Evolutionary conservation across 2,797 vertebrate genomes (phyloP), one percentile per base, ranked within the genome.

Genomic region (Trematomus bernacchii): DNA sequence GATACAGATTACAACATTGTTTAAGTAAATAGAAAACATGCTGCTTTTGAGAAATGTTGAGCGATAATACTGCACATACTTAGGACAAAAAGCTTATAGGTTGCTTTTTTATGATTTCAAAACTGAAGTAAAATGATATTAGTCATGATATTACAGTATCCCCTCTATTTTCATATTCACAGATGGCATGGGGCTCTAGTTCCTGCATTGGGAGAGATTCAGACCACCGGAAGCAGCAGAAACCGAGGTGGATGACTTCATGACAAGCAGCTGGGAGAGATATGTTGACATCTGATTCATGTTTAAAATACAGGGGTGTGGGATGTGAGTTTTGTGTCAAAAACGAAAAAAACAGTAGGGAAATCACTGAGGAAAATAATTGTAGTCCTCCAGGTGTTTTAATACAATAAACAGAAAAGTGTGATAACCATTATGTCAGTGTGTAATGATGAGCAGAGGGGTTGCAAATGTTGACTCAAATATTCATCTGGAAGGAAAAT

Each of bases 181-280:
- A 71, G 11, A 66, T 48, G 77, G 5, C 54, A 55, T 13, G 43
- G 18, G 68, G 40, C 33, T 60, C 13, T 37, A 60, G 57, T 69
- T 30, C 16, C 52, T 65, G 73, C 3, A 0, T 5, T 71, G 66
- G 74, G 59, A 77, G 23, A 66, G 21, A 73, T 52, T 69, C 37
- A 67, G 71, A 72, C 62, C 78, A 83, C 77, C 27, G 47, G 79
- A 87, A 82, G 77, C 77, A 84, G 75, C 60, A 77, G 47, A 70
- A 68, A 58, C 21, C 0, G 14, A 79, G 52, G 14, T 54, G 23
- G 61, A 82, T 83, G 77, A 76, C 50, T 73, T 87, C 66, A 81
- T 77, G 71, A 82, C 44, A 61, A 62, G 66, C 82, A 84, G 76
- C 76, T 87, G 77, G 70, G 51, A 71, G 57, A 61, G 43, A 63